phyloP scores from a whole-genome alignment of 2,797 vertebrate species.

The Lepus oiostolus region DNA sequence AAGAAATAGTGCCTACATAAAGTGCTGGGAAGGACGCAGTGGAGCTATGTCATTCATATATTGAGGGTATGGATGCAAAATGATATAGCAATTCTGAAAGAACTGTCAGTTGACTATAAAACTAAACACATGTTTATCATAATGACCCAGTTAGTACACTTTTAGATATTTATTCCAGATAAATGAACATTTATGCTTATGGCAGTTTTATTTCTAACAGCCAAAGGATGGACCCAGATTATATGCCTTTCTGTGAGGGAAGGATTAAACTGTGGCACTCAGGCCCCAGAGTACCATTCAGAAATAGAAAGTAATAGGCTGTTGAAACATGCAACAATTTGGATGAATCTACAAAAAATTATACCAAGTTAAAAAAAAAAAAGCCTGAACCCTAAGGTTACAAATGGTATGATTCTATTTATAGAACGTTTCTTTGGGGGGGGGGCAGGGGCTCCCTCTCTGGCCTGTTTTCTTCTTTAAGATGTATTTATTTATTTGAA shows the following conservation, averaged over 20 bases:
- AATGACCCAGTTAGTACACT: neutral
- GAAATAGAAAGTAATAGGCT: neutral
- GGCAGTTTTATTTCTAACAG: neutral
- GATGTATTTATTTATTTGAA: too few species aligned
- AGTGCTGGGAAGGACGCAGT: neutral
- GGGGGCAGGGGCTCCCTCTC: too few species aligned
- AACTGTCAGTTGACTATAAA: neutral
- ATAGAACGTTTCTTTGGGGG: neutral
- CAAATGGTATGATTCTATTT: neutral
- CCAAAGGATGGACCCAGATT: neutral
- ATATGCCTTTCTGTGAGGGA: neutral
- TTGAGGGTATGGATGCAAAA: conserved; percentile 4
- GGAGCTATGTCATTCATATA: neutral
- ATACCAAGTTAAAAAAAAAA: neutral
- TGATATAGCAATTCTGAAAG: neutral
- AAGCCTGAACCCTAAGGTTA: neutral
- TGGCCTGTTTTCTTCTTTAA: too few species aligned
- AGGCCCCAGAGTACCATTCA: neutral
- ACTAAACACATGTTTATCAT: neutral
- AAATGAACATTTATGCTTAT: neutral
- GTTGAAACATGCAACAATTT: neutral
- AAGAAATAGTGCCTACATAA: neutral
- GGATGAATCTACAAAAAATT: neutral
- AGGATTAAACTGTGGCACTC: neutral
- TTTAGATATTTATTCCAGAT: neutral